Evolutionary conservation across 2,113 vertebrate species (phyloP).

Genomic region (Notarius quadriscutis): DNA sequence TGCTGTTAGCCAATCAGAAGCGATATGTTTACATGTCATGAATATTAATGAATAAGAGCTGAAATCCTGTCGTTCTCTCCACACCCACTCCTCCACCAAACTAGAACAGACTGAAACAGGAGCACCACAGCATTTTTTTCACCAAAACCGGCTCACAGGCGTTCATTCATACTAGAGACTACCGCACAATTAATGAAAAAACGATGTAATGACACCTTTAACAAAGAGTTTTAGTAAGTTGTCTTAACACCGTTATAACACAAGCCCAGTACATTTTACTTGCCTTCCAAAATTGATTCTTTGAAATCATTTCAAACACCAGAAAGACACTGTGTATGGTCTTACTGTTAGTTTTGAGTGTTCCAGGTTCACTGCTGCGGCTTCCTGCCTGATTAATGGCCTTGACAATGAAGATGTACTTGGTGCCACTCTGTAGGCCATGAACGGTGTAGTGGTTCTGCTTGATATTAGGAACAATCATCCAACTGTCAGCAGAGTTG

Average conservation of each 20-base stretch:
- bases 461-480: constrained; percentile 99
- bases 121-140: too few species aligned
- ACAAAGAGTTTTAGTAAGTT: neutral
- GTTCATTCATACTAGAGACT: too few species aligned
- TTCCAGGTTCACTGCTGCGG: constrained; percentile 91
- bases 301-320: neutral
- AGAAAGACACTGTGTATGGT: neutral
- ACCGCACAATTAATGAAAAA: too few species aligned
- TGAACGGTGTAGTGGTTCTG: constrained; percentile 99
- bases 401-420: constrained; percentile 96
- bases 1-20: too few species aligned
- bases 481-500: constrained; percentile 98
- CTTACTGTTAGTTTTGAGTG: constrained; percentile 97
- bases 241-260: neutral
- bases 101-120: too few species aligned
- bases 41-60: too few species aligned
- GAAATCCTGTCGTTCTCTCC: too few species aligned
- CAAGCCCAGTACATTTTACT: neutral
- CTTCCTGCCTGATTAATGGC: constrained; percentile 97
- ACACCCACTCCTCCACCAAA: too few species aligned
- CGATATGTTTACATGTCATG: too few species aligned
- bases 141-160: too few species aligned
- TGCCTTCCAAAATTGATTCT: neutral
- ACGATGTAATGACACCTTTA: too few species aligned
- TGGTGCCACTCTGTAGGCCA: constrained; percentile 93